Percentiles rank a stretch among this genome's conserved stretches.
phyloP scores from a whole-genome alignment of 1,140 invertebrate genomes.

The Cyphomyrmex costatus region DNA sequence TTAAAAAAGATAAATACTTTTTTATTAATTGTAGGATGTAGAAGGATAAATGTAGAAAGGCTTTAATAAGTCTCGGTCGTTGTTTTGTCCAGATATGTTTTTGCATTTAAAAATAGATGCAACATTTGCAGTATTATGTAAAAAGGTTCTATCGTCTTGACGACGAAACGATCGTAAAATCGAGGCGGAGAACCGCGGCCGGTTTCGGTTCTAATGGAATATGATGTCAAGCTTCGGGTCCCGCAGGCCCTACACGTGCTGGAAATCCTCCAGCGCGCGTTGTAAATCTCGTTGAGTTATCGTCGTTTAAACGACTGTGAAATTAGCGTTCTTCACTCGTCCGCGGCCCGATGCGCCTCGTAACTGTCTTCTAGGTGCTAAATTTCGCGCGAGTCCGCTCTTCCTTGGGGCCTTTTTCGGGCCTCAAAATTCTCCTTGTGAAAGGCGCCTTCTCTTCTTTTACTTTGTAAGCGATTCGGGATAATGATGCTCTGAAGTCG shows the following conservation, averaged over 20 bases:
- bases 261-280: constrained; percentile 61
- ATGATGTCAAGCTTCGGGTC: constrained; percentile 81
- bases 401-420: background rate
- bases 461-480: constrained; percentile 47
- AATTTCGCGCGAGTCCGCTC: constrained; percentile 76
- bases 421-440: constrained; percentile 6
- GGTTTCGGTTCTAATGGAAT: constrained; percentile 83
- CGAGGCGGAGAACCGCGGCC: constrained; percentile 49
- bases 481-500: constrained; percentile 5
- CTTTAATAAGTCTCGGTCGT: background rate
- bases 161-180: constrained; percentile 79
- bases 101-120: constrained; percentile 41
- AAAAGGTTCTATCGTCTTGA: constrained; percentile 30
- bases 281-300: constrained; percentile 86
- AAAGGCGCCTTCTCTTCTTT: background rate
- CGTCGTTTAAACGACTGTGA: constrained; percentile 86
- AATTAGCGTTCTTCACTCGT: constrained; percentile 85
- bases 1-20: background rate
- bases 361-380: constrained; percentile 87
- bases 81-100: background rate
- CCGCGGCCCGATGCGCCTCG: constrained; percentile 78
- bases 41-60: background rate
- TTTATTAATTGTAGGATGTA: background rate
- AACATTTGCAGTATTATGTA: constrained; percentile 50
- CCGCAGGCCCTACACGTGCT: constrained; percentile 52